Evolutionary conservation across 2,797 vertebrate species (phyloP).

Genomic region (Esox lucius): DNA sequence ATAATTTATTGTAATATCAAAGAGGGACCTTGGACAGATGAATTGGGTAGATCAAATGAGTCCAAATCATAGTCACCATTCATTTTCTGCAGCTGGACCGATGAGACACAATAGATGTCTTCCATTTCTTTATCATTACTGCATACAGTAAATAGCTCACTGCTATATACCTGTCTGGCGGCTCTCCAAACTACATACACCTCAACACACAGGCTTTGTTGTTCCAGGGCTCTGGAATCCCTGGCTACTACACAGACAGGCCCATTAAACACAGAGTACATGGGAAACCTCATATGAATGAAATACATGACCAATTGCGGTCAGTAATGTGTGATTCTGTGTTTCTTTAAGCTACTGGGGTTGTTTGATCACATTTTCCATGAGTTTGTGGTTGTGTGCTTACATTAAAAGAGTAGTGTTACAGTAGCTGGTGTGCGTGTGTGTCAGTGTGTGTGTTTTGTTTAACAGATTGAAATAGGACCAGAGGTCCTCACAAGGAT

Average conservation of each 20-base stretch:
- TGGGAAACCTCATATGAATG: conserved; percentile 38
- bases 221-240: conserved; percentile 49
- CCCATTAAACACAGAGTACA: conserved; percentile 33
- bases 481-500: too few relatives aligned
- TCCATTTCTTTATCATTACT: not conserved
- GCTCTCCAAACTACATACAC: conserved; percentile 61
- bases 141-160: conserved; percentile 14
- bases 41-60: not conserved
- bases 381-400: not conserved
- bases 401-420: not conserved
- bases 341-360: not conserved
- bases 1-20: not conserved
- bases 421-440: not conserved
- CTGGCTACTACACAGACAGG: conserved; percentile 28
- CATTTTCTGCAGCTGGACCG: not conserved
- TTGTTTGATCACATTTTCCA: not conserved
- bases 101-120: not conserved
- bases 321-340: not conserved
- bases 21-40: not conserved
- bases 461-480: too few relatives aligned
- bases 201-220: conserved; percentile 61
- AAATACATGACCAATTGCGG: conserved; percentile 21
- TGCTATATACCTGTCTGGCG: conserved; percentile 58
- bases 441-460: too few relatives aligned
- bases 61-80: not conserved